phyloP scores from a whole-genome alignment of 1,140 invertebrate species.

The Cherax destructor region DNA sequence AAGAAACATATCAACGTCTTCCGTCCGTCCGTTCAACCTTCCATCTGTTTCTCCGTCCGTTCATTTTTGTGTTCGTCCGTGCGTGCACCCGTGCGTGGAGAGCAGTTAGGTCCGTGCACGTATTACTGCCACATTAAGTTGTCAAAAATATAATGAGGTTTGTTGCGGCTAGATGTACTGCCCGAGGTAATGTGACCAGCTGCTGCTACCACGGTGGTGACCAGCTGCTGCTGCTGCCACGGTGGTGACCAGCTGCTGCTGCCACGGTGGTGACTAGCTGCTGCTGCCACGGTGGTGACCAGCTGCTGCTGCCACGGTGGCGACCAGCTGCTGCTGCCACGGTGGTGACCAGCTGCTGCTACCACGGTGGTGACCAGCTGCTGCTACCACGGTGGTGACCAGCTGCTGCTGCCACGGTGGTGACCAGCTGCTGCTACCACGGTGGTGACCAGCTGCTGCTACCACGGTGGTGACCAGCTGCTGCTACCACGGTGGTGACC shows the following conservation, averaged over 20 bases:
- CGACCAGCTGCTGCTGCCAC: no score
- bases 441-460: no score
- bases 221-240: neutral
- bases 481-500: neutral
- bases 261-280: neutral
- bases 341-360: no score
- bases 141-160: conserved; percentile 32
- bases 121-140: conserved; percentile 19
- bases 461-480: neutral
- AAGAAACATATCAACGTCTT: no score
- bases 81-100: neutral
- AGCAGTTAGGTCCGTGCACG: neutral
- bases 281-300: no score
- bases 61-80: no score
- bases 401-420: neutral
- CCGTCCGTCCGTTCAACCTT: no score
- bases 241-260: neutral
- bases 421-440: neutral
- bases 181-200: neutral
- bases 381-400: neutral
- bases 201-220: neutral
- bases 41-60: no score
- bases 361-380: neutral
- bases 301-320: no score
- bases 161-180: conserved; percentile 15